A percentile compares a stretch with the other conserved stretches of the same genome.
These are phyloP conservation scores for Eupithecia tripunctaria DNA, from an alignment of 2,888 invertebrate genomes.

Conservation along the genomic window DNA sequence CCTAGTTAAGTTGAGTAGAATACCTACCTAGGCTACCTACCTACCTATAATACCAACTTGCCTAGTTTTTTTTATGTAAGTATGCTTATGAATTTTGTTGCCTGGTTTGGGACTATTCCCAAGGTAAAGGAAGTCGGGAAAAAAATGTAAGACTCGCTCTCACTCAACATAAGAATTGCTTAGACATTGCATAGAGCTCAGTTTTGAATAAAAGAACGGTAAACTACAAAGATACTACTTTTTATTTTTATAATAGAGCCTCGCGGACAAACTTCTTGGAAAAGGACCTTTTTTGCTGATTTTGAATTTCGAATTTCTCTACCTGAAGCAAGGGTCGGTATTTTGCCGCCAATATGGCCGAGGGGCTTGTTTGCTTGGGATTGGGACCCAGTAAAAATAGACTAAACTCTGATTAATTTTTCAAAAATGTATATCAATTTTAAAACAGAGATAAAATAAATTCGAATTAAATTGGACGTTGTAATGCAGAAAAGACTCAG, in stretches of 20 bases:
- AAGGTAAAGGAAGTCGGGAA: neutral
- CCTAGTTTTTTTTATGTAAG: no score
- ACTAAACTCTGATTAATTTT: neutral
- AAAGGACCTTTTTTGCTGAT: conserved; percentile 64
- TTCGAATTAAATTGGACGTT: neutral
- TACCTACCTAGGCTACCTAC: no score
- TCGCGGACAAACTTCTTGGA: conserved; percentile 64
- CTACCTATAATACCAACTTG: no score
- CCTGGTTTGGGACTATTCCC: neutral
- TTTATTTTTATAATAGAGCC: conserved; percentile 38
- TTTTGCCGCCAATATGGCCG: conserved; percentile 21
- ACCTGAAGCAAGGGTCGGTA: conserved; percentile 53
- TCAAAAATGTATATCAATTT: neutral
- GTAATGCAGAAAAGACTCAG: no score
- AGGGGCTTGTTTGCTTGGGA: conserved; percentile 6
- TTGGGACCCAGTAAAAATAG: conserved; percentile 14
- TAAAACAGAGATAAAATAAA: neutral
- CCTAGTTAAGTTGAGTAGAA: no score
- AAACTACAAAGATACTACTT: conserved; percentile 30
- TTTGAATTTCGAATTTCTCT: conserved; percentile 64
- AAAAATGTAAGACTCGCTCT: neutral
- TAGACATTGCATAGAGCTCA: conserved; percentile 10
- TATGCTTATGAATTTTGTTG: neutral
- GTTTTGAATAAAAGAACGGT: conserved; percentile 37
- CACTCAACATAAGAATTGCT: neutral